phyloP scores from a whole-genome alignment of 2,888 invertebrate species.

The Aporophyla nigra region DNA sequence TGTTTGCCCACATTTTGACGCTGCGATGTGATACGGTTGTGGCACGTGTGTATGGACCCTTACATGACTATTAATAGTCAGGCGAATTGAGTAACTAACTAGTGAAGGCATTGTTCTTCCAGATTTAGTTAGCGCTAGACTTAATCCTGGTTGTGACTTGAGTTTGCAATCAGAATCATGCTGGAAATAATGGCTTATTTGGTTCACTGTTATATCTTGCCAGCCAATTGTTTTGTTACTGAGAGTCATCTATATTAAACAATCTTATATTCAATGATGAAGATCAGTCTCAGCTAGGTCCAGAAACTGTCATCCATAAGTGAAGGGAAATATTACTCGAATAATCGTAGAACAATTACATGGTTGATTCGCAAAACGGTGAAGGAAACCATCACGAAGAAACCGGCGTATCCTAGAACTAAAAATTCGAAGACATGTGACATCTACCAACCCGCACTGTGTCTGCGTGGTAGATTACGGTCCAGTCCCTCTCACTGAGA shows the following conservation, averaged over 20 bases:
- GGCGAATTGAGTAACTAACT: conserved; percentile 62
- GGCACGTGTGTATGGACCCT: neutral
- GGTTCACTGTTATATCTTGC: neutral
- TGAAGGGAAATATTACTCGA: neutral
- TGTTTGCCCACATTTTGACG: neutral
- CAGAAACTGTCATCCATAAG: neutral
- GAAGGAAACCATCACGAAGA: no score
- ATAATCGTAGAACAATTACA: neutral
- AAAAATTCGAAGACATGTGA: no score
- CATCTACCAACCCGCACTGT: no score
- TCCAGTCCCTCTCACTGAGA: no score
- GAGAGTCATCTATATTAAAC: no score
- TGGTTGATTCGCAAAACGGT: neutral
- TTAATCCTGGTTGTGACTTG: conserved; percentile 8
- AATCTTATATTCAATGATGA: neutral
- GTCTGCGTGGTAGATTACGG: no score
- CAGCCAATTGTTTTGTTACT: neutral
- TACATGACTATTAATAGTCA: conserved; percentile 63
- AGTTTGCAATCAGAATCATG: neutral
- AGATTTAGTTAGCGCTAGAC: conserved; percentile 49
- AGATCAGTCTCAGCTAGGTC: neutral
- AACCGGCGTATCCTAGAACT: no score
- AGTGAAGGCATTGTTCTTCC: conserved; percentile 55
- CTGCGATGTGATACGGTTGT: neutral
- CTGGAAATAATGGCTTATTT: neutral